Evolutionary conservation across 2,888 invertebrate species (phyloP).

Genomic region (Brenthis hecate): DNA sequence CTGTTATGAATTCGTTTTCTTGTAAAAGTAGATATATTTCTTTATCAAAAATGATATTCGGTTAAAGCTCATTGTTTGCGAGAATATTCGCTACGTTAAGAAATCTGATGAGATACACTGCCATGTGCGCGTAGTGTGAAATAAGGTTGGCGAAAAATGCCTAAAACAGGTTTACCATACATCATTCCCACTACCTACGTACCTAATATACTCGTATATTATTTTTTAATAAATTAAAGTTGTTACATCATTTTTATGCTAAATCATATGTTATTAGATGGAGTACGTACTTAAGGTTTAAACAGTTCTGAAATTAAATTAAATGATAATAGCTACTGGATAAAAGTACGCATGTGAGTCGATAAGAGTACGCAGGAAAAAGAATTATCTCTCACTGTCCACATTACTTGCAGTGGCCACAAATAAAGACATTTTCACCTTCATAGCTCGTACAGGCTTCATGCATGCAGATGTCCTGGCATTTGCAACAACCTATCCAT

Average conservation of each 20-base stretch:
- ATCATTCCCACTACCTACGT: not conserved
- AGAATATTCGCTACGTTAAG: slow-evolving; percentile 60
- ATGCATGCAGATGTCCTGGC: no score
- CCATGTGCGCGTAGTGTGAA: slow-evolving; percentile 74
- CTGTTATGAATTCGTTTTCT: slow-evolving; percentile 18
- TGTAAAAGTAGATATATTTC: slow-evolving; percentile 28
- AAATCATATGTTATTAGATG: not conserved
- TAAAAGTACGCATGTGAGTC: no score
- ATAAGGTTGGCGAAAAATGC: slow-evolving; percentile 63
- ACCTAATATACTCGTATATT: not conserved
- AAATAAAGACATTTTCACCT: no score
- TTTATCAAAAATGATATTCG: slow-evolving; percentile 37
- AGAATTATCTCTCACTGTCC: no score
- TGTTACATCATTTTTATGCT: not conserved
- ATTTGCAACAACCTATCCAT: no score
- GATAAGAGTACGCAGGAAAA: no score
- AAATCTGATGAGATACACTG: slow-evolving; percentile 67
- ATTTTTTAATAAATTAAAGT: not conserved
- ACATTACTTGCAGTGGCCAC: no score
- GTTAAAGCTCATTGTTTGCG: slow-evolving; percentile 48
- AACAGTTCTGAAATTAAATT: no score
- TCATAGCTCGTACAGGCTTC: no score
- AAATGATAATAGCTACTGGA: no score
- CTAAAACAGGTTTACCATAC: slow-evolving; percentile 10
- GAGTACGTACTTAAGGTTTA: no score